Evolutionary conservation across 2,888 invertebrate species (phyloP), one percentile per base, ranked within the genome.

Genomic region (Atherix ibis): DNA sequence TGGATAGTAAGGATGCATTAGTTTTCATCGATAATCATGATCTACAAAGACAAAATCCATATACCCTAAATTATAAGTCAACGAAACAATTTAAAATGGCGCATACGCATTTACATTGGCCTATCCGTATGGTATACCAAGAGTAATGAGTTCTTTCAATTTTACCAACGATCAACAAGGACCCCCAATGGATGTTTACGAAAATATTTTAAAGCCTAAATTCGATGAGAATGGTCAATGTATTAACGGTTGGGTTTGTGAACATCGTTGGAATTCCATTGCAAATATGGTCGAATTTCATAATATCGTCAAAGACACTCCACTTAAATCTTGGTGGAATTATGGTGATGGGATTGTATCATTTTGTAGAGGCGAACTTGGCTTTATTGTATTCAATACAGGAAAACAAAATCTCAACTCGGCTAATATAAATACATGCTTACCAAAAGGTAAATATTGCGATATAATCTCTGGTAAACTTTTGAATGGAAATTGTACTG

Each of bases 21-120:
- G 70, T 75, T 10, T 84, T 84, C 50, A 70, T 85, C 32, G 84
- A 85, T 50, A 88, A 88, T 58, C 88, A 88, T 51, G 88, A 88
- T 56, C 82, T 77, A 49, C 84, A 85, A 53, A 66, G 88, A 50
- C 75, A 74, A 4, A 70, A 73, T 40, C 71, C 76, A 4, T n/a
- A 28, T 15, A 28, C 28, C 29, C 60, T 80, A 4, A 78, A 73
- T 1, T 69, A 77, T 55, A 76, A 76, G 46, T 50, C 57, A 2
- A 14, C 75, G 0, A 72, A 63, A 45, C 58, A 61, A 12, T 80
- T 79, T 56, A 80, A 71, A 56, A 72, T 62, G 60, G 87, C n/a
- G n/a, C 84, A 0, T 73, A 72, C 6, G 80, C 79, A 0, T 87
- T 84, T 54, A 83, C 81, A 9, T 27, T 36, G 54, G 82, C 84